Evolutionary conservation across 2,113 vertebrate species (phyloP).

Genomic region (Hoplias malabaricus): DNA sequence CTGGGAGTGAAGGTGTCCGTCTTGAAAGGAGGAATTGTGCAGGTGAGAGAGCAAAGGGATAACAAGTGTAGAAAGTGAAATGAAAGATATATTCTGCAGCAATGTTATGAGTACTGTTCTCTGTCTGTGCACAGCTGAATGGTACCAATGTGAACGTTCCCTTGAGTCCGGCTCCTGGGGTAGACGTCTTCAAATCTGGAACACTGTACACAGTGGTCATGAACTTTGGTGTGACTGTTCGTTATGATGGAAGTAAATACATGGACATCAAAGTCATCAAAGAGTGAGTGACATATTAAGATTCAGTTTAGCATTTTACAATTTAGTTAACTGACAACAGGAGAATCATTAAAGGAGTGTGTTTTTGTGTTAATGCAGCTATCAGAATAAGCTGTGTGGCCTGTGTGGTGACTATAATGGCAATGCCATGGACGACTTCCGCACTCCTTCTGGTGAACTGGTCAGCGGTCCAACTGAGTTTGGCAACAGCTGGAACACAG

Average conservation of each 20-base stretch:
- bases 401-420: slow-evolving; percentile 75
- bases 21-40: slow-evolving; percentile 72
- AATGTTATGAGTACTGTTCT: neutral
- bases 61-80: neutral
- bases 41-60: slow-evolving; percentile 58
- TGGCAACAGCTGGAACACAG: slow-evolving; percentile 76
- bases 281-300: slow-evolving; percentile 66
- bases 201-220: slow-evolving; percentile 55
- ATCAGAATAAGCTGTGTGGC: slow-evolving; percentile 68
- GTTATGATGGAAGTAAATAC: slow-evolving; percentile 75
- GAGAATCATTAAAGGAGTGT: too few relatives aligned
- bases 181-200: slow-evolving; percentile 52
- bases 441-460: slow-evolving; percentile 66
- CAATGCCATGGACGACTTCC: slow-evolving; percentile 71
- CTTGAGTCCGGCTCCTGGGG: slow-evolving; percentile 33
- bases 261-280: slow-evolving; percentile 74
- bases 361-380: slow-evolving; percentile 54
- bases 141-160: slow-evolving; percentile 52
- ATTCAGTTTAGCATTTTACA: too few relatives aligned
- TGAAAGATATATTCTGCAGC: neutral
- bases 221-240: slow-evolving; percentile 71
- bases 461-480: slow-evolving; percentile 64
- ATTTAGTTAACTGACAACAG: too few relatives aligned
- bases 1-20: slow-evolving; percentile 68
- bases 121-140: slow-evolving; percentile 48